Evolutionary conservation across 53 echinoderm and acorn worm genomes (phyloP).

Genomic region (Stichopus horrens): DNA sequence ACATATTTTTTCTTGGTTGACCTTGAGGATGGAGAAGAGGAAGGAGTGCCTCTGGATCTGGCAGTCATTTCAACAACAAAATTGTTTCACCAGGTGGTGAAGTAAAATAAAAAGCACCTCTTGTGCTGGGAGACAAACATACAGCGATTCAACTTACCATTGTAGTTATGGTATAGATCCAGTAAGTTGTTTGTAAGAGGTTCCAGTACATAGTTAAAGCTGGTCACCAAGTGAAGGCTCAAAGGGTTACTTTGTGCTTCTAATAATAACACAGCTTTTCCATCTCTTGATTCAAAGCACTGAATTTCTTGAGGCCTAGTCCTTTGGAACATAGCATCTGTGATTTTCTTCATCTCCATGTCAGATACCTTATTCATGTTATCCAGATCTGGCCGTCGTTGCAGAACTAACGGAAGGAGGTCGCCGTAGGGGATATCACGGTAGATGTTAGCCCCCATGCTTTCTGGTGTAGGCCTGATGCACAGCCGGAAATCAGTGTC

Average conservation of each 20-base stretch:
- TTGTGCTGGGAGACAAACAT: no score
- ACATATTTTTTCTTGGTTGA: no score
- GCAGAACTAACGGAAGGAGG: constrained; percentile 16
- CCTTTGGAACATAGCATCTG: constrained; percentile 21
- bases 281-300: constrained; percentile 73
- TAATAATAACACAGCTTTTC: constrained; percentile 75
- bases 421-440: constrained; percentile 54
- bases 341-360: background rate
- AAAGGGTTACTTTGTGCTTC: constrained; percentile 60
- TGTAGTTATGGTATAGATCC: constrained; percentile 40
- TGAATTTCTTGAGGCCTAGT: constrained; percentile 64
- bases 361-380: constrained; percentile 16
- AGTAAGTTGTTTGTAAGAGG: constrained; percentile 54
- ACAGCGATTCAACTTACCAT: constrained; percentile 20
- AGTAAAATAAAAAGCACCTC: no score
- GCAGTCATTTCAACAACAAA: no score
- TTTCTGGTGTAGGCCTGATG: constrained; percentile 60
- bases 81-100: no score
- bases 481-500: constrained; percentile 69
- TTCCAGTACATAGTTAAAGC: constrained; percentile 73
- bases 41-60: no score
- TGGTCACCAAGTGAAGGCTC: constrained; percentile 56
- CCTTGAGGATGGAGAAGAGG: no score
- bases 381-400: constrained; percentile 12
- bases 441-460: constrained; percentile 78